Conservation (phyloP, 2,888 invertebrate genomes). For the Timandra comae region DNA sequence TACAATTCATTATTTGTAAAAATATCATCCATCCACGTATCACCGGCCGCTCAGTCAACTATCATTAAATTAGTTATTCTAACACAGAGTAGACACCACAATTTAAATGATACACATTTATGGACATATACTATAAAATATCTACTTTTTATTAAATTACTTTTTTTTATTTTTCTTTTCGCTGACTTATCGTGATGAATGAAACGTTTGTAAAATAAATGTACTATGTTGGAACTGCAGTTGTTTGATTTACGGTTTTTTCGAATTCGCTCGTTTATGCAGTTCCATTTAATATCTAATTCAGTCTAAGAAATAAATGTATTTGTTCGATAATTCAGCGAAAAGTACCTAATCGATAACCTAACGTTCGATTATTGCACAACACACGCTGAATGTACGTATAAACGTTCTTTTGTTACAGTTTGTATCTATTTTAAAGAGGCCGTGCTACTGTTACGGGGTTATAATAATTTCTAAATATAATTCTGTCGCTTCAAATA, state of each 20-base stretch:
- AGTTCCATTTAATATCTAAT: slow-evolving; percentile 29
- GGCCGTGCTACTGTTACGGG: slow-evolving; percentile 22
- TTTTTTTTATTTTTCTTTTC: slow-evolving; percentile 53
- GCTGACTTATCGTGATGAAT: slow-evolving; percentile 51
- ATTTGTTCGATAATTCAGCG: slow-evolving; percentile 50
- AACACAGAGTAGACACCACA: slow-evolving; percentile 75
- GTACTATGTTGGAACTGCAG: slow-evolving; percentile 1
- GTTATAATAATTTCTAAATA: slow-evolving; percentile 20
- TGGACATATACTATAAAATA: slow-evolving; percentile 69
- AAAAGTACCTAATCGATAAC: slow-evolving; percentile 52
- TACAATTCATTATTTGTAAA: slow-evolving; percentile 56
- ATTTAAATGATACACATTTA: slow-evolving; percentile 73
- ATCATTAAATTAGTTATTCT: slow-evolving; percentile 65
- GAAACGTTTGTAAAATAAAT: slow-evolving; percentile 14
- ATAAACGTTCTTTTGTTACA: slow-evolving; percentile 48
- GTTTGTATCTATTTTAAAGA: slow-evolving; percentile 27
- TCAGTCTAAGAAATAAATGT: slow-evolving; percentile 49
- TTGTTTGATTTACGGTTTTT: not conserved
- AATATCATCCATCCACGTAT: slow-evolving; percentile 65
- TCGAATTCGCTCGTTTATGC: slow-evolving; percentile 22
- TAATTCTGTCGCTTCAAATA: slow-evolving; percentile 12
- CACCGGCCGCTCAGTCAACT: slow-evolving; percentile 67
- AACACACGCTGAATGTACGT: slow-evolving; percentile 70
- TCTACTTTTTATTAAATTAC: slow-evolving; percentile 58
- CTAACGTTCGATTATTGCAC: slow-evolving; percentile 69